Evolutionary conservation across 2,113 vertebrate genomes (phyloP), one percentile per base, ranked within the genome.

Genomic region (Gila orcuttii): DNA sequence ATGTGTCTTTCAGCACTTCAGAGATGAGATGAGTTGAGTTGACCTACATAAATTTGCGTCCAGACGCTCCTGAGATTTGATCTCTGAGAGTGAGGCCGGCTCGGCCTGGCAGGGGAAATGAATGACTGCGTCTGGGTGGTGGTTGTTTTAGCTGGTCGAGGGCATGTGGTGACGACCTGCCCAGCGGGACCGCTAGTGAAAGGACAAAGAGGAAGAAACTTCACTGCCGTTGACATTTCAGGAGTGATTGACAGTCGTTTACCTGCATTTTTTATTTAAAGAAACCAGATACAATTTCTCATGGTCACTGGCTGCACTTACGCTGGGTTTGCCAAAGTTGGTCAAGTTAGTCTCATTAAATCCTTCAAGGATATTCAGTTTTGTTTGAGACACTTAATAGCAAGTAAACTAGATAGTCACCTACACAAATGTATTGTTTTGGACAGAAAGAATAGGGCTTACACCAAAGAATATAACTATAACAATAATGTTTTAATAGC

Each of bases 101-200:
- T 15, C 13, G 3, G 25, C 13, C 74, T 52, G 74, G 47, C 85
- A 86, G 86, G 84, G 83, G 87, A 78, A 68, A 86, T 33, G 62
- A 25, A 75, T 82, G 36, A 82, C n/a, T 75, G 68, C 31, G 62
- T 57, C 23, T 64, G 89, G 88, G 87, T 90, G 91, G 91, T 86
- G 83, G 83, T 71, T 89, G 80, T 85, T 62, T 66, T 45, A 71
- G 68, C 68, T 39, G 68, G 19, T n/a, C 36, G 69, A 42, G 68
- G 66, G 66, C 33, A 75, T 31, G 12, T 4, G 13, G 42, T 50
- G 73, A 76, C 73, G 45, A 33, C 21, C 47, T 76, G 47, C 47
- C 74, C 74, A 19, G 45, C 25, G 47, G 50, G 25, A 21, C 8
- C 17, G 28, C 28, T 11, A 55, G 75, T 0, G 50, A 55, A 31